Evolutionary conservation across 1,140 invertebrate genomes (phyloP).

Genomic region (Polypedilum vanderplanki): DNA sequence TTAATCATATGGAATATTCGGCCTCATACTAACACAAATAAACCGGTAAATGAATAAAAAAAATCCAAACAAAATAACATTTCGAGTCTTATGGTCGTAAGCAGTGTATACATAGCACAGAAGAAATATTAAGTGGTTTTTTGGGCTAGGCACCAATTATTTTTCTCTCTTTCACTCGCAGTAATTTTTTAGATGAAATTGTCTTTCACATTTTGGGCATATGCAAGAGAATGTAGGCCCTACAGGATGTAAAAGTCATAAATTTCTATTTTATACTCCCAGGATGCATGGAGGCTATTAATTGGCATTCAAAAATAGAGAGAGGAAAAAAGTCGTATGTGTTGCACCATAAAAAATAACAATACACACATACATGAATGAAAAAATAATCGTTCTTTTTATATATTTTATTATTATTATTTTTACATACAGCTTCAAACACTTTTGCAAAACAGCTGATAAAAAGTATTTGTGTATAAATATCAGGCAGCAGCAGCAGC

Average conservation of each 20-base stretch:
- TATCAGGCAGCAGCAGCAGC: neutral
- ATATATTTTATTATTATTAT: too few species aligned
- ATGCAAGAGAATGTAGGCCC: too few species aligned
- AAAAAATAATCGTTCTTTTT: too few species aligned
- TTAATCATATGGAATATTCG: constrained; percentile 2
- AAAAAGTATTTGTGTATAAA: constrained; percentile 6
- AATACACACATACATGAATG: too few species aligned
- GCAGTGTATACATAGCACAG: too few species aligned
- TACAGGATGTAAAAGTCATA: neutral
- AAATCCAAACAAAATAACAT: neutral
- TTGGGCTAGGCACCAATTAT: neutral
- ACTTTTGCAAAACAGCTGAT: constrained; percentile 25
- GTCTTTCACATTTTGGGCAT: neutral
- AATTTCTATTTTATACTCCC: neutral
- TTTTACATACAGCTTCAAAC: neutral
- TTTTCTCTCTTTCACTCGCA: neutral
- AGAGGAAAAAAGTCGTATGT: too few species aligned
- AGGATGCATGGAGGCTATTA: neutral
- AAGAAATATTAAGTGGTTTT: neutral
- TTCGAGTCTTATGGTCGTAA: neutral
- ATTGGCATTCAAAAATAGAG: too few species aligned
- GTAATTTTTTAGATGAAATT: neutral
- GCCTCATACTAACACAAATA: neutral
- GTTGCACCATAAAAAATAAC: too few species aligned
- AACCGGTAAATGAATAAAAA: neutral